Evolutionary conservation across 2,888 invertebrate species (phyloP), one percentile per base, ranked within the genome.

Genomic region (Hemistola chrysoprasaria): DNA sequence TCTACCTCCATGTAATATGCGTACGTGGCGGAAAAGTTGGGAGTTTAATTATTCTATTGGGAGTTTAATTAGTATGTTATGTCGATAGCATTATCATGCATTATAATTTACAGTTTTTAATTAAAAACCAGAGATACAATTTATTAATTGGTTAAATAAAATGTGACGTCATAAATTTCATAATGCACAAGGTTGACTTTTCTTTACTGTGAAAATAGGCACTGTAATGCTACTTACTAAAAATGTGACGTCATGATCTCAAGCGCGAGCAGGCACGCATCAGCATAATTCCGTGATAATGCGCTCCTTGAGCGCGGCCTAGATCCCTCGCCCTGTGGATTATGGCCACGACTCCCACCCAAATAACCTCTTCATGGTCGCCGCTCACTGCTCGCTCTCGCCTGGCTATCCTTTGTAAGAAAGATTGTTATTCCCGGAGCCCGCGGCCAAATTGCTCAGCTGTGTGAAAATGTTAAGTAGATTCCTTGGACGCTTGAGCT

Each of bases 201-300:
- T n/a, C n/a, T n/a, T n/a, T n/a, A n/a, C n/a, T n/a, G n/a, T n/a
- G n/a, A n/a, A n/a, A n/a, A n/a, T n/a, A 16, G 9, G 2, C 25
- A 42, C 42, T 43, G 38, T 20, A 23, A 33, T 29, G 24, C 33
- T 65, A 63, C 61, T 65, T 47, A 55, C 42, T 58, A 64, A 66
- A 65, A 66, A 61, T 64, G 66, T 72, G 67, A 74, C 71, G 71
- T 75, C 75, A 66, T 62, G 55, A 57, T 43, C 46, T 56, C 55
- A 60, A 53, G 62, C 64, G 62, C 64, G 62, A 64, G 62, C 62
- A 63, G 69, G 59, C 69, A 69, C 77, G 72, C 79, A 83, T 86
- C 82, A 84, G 81, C 83, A 85, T 85, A 85, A 85, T 86, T 62
- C 78, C 67, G 70, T 66, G 78, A 80, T 86, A 86, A 87, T 86